Evolutionary conservation across 2,113 vertebrate genomes (phyloP), one percentile per base, ranked within the genome.

Genomic region (Burhinus oedicnemus): DNA sequence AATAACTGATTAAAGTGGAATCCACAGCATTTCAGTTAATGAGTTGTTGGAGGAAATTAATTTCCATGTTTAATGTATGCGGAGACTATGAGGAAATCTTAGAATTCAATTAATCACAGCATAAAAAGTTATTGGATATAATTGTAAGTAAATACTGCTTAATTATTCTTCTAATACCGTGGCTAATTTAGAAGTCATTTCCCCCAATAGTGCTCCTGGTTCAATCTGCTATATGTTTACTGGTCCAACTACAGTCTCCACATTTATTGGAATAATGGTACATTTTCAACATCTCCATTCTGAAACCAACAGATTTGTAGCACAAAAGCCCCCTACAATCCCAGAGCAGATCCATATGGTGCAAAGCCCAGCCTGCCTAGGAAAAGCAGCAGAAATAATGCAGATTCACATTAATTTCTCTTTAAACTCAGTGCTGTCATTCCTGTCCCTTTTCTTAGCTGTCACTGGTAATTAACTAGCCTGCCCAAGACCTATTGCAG

Each of bases 71-170:
- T 83, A 97, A 88, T 91, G 29, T 75, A 93, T 76, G 58, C 27
- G 1, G 78, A 40, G 60, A 34, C 91, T 51, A 61, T 23, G 40
- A 96, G 94, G 89, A 96, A 96, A 95, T 72, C 58, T 84, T 91
- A 32, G 71, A 61, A 68, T 96, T 97, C 85, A 96, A 96, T 96
- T 79, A 97, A 91, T 87, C 78, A 75, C 55, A 25, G 66, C 55
- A 64, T 64, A 83, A 95, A 89, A 89, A 87, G 71, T n/a, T 88
- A 93, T 93, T 85, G 87, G 89, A 44, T 69, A 68, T 93, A 96
- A 95, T 87, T 96, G 47, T 82, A 93, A 93, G 76, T 70, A 82
- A 97, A 96, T 95, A 96, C 54, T 91, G 60, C 76, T 95, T 97
- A 93, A 96, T 97, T 93, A 89, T 93, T 97, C 72, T 93, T 87